A percentile compares a stretch with the other conserved stretches of the same genome.
phyloP scores from a whole-genome alignment of 1,140 invertebrate genomes.

The Microplitis demolitor region DNA sequence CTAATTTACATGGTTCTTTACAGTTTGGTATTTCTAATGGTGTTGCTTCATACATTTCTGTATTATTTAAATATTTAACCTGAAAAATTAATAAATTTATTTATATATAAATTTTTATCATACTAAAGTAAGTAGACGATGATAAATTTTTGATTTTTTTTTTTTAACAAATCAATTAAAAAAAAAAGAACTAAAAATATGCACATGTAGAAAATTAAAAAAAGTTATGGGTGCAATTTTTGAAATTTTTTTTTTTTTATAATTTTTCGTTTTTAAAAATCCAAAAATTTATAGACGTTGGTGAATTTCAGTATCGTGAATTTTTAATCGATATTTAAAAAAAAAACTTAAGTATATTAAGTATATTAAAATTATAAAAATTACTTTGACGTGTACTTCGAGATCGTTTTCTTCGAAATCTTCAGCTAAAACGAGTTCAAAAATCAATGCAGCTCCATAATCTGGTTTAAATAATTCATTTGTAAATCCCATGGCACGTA shows the following conservation, averaged over 20 bases:
- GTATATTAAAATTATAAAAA: neutral
- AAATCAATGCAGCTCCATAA: slow-evolving; percentile 70
- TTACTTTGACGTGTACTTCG: slow-evolving; percentile 61
- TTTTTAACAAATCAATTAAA: neutral
- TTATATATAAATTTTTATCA: slow-evolving; percentile 4
- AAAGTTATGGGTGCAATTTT: no score
- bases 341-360: no score
- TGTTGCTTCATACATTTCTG: slow-evolving; percentile 24
- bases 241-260: no score
- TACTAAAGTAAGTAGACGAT: neutral
- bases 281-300: no score
- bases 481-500: slow-evolving; percentile 70
- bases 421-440: slow-evolving; percentile 66
- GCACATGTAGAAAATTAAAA: no score
- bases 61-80: slow-evolving; percentile 45
- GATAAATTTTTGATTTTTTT: no score
- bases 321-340: no score
- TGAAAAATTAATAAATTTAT: slow-evolving; percentile 28
- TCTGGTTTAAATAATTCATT: slow-evolving; percentile 69
- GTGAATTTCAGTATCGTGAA: no score
- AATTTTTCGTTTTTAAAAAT: no score
- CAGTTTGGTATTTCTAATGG: slow-evolving; percentile 60
- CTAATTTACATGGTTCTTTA: slow-evolving; percentile 50
- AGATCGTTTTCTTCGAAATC: slow-evolving; percentile 47
- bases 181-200: neutral